Conservation (phyloP, 2,113 vertebrate genomes). For the Bubo blakistoni region DNA sequence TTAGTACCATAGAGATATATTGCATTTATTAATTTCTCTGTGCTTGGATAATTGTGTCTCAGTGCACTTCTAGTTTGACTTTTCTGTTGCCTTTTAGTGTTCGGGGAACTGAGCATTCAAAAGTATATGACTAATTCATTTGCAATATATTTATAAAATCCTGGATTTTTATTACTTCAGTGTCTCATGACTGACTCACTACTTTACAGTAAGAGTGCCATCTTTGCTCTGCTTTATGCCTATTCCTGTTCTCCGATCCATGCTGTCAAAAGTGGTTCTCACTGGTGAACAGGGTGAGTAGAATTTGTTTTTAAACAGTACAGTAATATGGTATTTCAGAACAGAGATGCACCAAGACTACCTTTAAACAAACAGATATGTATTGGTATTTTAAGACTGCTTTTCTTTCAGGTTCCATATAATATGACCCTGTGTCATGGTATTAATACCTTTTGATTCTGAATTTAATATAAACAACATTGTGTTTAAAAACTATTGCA, state of each 20-base stretch:
- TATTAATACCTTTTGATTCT: background rate
- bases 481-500: background rate
- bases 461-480: background rate
- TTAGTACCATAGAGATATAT: background rate
- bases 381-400: background rate
- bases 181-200: background rate
- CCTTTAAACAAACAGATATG: background rate
- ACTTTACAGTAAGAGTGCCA: slow-evolving; percentile 80
- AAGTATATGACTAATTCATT: background rate
- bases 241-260: slow-evolving; percentile 87
- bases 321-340: background rate
- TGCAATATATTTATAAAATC: background rate
- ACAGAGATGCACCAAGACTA: background rate
- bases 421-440: background rate
- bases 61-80: background rate
- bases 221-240: slow-evolving; percentile 85
- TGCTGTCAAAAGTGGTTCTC: slow-evolving; percentile 90
- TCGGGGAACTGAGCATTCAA: background rate
- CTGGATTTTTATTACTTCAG: background rate
- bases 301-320: background rate
- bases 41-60: background rate
- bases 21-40: background rate
- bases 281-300: slow-evolving; percentile 88
- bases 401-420: background rate
- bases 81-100: background rate